phyloP scores from a whole-genome alignment of 53 echinoderm and acorn worm species.

The Pentamera pediparva region DNA sequence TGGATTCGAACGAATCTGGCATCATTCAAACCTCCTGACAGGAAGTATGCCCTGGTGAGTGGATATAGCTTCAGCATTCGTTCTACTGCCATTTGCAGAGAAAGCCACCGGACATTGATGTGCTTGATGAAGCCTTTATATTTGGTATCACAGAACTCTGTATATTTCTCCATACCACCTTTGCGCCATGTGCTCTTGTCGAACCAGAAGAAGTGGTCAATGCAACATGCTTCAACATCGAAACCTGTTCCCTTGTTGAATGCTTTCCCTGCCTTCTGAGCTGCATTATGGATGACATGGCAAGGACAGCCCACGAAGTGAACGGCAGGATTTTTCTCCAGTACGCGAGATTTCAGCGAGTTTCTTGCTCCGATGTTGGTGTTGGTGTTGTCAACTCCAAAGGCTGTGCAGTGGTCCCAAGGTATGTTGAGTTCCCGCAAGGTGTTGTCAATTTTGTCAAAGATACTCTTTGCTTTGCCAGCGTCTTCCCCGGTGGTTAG shows the following conservation, averaged over 20 bases:
- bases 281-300: slow-evolving; percentile 8
- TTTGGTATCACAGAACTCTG: neutral
- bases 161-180: neutral
- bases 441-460: neutral
- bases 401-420: slow-evolving; percentile 1
- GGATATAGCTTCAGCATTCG: neutral
- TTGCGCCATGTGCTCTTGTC: neutral
- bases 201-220: slow-evolving; percentile 2
- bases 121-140: neutral
- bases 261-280: slow-evolving; percentile 9
- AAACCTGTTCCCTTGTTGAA: neutral
- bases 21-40: neutral
- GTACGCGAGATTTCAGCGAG: neutral
- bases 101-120: neutral
- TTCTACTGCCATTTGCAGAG: neutral
- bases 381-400: slow-evolving; percentile 11
- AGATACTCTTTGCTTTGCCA: slow-evolving; percentile 1
- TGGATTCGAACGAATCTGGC: too few relatives aligned
- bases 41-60: neutral
- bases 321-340: neutral
- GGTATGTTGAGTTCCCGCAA: neutral
- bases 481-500: slow-evolving; percentile 1
- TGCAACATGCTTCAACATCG: neutral
- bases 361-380: neutral
- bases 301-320: neutral